Conservation (phyloP, 2,797 vertebrate species). For the Oreochromis grahami region DNA sequence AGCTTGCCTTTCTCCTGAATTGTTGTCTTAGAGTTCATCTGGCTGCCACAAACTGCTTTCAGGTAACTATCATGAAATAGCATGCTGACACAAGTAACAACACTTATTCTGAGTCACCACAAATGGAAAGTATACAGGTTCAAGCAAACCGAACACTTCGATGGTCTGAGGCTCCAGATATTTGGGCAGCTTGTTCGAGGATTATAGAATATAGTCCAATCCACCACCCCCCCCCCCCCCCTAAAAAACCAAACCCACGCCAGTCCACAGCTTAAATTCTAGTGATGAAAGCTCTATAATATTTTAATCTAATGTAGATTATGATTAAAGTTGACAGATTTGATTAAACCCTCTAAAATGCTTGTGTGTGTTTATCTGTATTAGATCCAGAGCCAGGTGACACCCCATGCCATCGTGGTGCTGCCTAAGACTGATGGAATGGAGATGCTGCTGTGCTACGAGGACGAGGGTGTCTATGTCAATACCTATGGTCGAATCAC, state of each 20-base stretch:
- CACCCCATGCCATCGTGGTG: conserved; percentile 89
- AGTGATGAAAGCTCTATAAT: background rate
- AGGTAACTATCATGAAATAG: background rate
- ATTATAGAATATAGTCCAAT: background rate
- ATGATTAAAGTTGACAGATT: background rate
- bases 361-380: background rate
- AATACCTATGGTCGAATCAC: conserved; percentile 93
- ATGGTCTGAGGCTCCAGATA: background rate
- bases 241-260: background rate
- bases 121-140: background rate
- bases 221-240: background rate
- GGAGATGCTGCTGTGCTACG: conserved; percentile 92
- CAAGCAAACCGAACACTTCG: background rate
- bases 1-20: background rate
- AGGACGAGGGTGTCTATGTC: conserved; percentile 91
- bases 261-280: background rate
- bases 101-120: background rate
- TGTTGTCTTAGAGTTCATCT: background rate
- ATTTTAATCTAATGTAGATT: conserved; percentile 14
- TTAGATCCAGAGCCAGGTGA: conserved; percentile 73
- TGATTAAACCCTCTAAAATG: conserved; percentile 2
- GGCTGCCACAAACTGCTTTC: background rate
- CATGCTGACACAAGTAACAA: background rate
- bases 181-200: conserved; percentile 9
- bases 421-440: conserved; percentile 88